Conservation (phyloP, 2,113 vertebrate species). For the Pedetes capensis region DNA sequence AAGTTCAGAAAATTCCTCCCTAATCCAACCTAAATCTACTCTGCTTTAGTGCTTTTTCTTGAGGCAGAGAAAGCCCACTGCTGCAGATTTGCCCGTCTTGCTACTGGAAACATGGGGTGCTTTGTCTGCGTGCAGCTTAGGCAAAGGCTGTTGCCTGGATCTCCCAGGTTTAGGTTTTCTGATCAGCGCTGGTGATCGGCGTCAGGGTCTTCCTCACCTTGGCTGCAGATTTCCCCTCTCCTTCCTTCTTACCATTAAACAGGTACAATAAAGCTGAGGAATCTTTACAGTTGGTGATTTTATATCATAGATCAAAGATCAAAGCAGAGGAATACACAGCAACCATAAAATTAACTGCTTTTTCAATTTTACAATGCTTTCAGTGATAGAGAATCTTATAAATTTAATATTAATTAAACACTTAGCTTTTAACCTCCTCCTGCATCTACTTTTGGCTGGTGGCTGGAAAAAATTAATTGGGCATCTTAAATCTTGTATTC, state of each 20-base stretch:
- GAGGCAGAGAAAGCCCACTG: background rate
- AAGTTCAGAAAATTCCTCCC: background rate
- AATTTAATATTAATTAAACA: constrained; percentile 92
- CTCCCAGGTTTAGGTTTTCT: background rate
- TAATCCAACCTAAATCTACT: background rate
- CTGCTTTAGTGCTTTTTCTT: background rate
- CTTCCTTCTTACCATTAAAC: constrained; percentile 56
- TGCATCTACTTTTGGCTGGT: constrained; percentile 87
- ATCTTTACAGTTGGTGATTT: constrained; percentile 79
- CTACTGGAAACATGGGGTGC: background rate
- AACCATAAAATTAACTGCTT: constrained; percentile 88
- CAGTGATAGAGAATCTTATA: constrained; percentile 87
- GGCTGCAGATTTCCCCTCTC: background rate
- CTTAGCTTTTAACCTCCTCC: constrained; percentile 88
- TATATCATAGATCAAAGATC: constrained; percentile 86
- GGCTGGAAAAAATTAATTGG: constrained; percentile 87
- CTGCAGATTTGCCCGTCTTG: background rate
- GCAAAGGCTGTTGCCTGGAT: background rate
- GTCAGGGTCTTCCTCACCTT: background rate
- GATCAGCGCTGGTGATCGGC: background rate
- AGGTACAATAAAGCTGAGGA: constrained; percentile 77
- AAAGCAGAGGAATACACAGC: constrained; percentile 85
- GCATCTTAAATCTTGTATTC: constrained; percentile 86
- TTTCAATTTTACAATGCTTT: constrained; percentile 89
- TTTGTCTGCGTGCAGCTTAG: background rate